Evolutionary conservation across 53 echinoderm and acorn worm genomes (phyloP).

Genomic region (Arbacia lixula): DNA sequence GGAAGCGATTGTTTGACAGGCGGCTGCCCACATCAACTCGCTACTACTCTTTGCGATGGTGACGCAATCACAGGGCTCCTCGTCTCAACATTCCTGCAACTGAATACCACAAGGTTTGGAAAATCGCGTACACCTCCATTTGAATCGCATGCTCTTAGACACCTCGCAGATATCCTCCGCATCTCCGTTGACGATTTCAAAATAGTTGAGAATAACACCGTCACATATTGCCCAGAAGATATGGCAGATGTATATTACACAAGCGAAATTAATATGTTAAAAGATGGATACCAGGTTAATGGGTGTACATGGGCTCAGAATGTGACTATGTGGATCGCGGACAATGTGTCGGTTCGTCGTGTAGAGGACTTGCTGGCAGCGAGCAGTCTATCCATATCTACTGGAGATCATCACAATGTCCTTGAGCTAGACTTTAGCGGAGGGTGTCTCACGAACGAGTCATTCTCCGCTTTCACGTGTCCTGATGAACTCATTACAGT

Average conservation of each 20-base stretch:
- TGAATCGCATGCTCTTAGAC: too few species aligned
- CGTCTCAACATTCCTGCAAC: not conserved
- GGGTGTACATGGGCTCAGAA: too few species aligned
- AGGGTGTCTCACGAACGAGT: not conserved
- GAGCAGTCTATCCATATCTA: not conserved
- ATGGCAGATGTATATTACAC: too few species aligned
- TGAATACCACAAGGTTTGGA: too few species aligned
- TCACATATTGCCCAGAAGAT: too few species aligned
- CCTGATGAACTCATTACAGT: not conserved
- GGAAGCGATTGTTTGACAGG: too few species aligned
- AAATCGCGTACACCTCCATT: too few species aligned
- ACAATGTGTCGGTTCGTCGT: not conserved
- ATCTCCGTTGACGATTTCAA: too few species aligned
- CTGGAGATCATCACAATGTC: not conserved
- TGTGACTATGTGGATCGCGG: not conserved
- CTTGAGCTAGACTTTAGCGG: not conserved
- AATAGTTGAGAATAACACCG: too few species aligned
- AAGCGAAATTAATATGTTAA: too few species aligned
- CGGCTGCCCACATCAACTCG: not conserved
- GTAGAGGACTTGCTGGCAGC: not conserved
- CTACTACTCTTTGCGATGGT: not conserved
- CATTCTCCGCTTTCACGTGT: not conserved
- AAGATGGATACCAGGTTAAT: too few species aligned
- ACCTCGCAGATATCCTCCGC: too few species aligned
- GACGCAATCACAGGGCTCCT: conserved; percentile 7